A percentile compares a stretch with the other conserved stretches of the same genome.
Evolutionary conservation across 2,113 vertebrate species (phyloP).

Genomic region (Sinocyclocheilus anophthalmus): DNA sequence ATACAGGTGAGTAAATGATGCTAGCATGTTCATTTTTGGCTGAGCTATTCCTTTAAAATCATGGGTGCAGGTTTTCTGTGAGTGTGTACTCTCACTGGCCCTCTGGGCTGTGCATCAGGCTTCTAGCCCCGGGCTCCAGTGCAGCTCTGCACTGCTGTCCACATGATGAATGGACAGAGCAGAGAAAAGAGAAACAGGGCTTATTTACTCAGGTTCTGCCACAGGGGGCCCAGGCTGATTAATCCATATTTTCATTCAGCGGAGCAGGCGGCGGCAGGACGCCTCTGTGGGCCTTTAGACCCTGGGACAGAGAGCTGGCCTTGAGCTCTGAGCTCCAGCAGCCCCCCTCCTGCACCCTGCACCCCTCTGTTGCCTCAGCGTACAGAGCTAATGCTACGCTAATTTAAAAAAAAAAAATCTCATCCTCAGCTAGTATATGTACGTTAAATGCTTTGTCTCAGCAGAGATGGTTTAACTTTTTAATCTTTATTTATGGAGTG

Average conservation of each 20-base stretch:
- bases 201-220: constrained; percentile 46
- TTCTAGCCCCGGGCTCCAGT: constrained; percentile 24
- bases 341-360: not conserved
- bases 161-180: constrained; percentile 51
- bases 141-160: constrained; percentile 27
- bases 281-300: constrained; percentile 6
- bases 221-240: constrained; percentile 49
- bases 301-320: constrained; percentile 8
- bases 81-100: constrained; percentile 2
- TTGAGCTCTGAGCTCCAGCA: not conserved
- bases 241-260: constrained; percentile 52
- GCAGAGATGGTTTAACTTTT: not conserved
- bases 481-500: not conserved
- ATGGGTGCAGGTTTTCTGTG: constrained; percentile 14
- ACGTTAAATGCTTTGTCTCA: not conserved
- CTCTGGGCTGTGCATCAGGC: constrained; percentile 23
- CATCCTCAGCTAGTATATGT: not conserved
- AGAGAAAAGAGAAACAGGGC: constrained; percentile 28
- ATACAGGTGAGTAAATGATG: not conserved
- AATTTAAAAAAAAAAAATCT: not conserved
- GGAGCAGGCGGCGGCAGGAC: constrained; percentile 41
- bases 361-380: not conserved
- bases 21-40: not conserved
- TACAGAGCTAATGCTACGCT: constrained; percentile 2
- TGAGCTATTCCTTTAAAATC: not conserved